Conservation (phyloP, 1,140 invertebrate genomes). For the Tigriopus japonicus region DNA sequence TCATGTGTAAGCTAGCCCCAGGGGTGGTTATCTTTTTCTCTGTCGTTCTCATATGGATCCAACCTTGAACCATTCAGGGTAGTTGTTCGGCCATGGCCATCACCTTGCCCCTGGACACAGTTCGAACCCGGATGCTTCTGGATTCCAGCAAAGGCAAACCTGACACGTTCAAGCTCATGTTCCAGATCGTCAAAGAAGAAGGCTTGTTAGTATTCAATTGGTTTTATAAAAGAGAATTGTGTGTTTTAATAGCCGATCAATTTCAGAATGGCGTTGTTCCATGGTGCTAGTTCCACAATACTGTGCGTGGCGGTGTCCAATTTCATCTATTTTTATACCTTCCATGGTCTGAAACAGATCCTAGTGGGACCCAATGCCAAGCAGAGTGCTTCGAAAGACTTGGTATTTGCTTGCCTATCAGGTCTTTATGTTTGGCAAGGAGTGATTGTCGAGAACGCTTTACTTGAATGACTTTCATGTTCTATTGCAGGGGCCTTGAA, state of each 20-base stretch:
- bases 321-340: constrained; percentile 82
- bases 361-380: constrained; percentile 24
- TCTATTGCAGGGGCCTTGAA: constrained; percentile 45
- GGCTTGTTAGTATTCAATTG: background rate
- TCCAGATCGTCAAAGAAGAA: background rate
- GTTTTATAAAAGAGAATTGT: background rate
- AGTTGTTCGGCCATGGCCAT: background rate
- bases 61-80: background rate
- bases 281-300: background rate
- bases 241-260: no score
- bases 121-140: background rate
- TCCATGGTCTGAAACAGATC: constrained; percentile 55
- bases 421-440: constrained; percentile 28
- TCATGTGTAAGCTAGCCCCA: background rate
- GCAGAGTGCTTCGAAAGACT: constrained; percentile 44
- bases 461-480: constrained; percentile 13
- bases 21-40: no score
- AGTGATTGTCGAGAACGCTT: no score
- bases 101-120: background rate
- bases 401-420: constrained; percentile 55
- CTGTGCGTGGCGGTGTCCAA: constrained; percentile 36
- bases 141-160: background rate
- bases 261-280: background rate
- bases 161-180: background rate
- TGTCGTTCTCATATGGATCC: no score